Evolutionary conservation across 2,797 vertebrate species (phyloP).

Genomic region (Eupleurogrammus muticus): DNA sequence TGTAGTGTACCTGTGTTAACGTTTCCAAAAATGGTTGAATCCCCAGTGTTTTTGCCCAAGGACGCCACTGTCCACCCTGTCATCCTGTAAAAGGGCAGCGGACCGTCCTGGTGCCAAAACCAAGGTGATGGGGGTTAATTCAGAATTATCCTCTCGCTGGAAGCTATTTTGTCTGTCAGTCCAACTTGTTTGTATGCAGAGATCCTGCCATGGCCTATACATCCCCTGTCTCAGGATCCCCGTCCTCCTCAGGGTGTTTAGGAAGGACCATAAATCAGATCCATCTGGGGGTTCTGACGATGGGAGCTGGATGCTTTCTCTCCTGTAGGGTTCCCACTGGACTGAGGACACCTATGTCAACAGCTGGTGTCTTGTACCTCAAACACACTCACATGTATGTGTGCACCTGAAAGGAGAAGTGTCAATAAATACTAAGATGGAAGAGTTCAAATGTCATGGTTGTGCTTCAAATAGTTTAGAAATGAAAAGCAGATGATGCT

Average conservation of each 20-base stretch:
- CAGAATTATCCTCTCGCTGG: slow-evolving; percentile 29
- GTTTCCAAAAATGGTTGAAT: slow-evolving; percentile 46
- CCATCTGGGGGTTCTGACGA: slow-evolving; percentile 50
- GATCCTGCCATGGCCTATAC: background rate
- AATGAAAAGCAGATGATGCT: slow-evolving; percentile 47
- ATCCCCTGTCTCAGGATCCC: slow-evolving; percentile 34
- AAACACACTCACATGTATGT: slow-evolving; percentile 24
- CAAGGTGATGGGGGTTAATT: slow-evolving; percentile 28
- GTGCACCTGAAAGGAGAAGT: slow-evolving; percentile 51
- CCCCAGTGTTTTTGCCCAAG: slow-evolving; percentile 30
- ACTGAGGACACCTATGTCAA: slow-evolving; percentile 55
- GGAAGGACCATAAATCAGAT: slow-evolving; percentile 50
- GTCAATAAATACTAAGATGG: slow-evolving; percentile 56
- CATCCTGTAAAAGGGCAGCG: slow-evolving; percentile 23
- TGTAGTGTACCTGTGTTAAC: slow-evolving; percentile 14
- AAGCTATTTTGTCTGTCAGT: slow-evolving; percentile 49
- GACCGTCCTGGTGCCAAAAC: slow-evolving; percentile 30
- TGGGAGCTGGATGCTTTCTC: slow-evolving; percentile 31
- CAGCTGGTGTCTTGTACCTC: slow-evolving; percentile 50
- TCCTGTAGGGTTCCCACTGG: slow-evolving; percentile 29
- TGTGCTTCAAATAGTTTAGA: slow-evolving; percentile 9
- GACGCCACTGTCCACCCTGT: slow-evolving; percentile 26
- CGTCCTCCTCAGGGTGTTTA: slow-evolving; percentile 39
- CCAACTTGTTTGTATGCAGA: slow-evolving; percentile 34
- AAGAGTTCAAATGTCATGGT: slow-evolving; percentile 52